Evolutionary conservation across 2,888 invertebrate genomes (phyloP), one percentile per base, ranked within the genome.

Genomic region (Ophion obscuratus): DNA sequence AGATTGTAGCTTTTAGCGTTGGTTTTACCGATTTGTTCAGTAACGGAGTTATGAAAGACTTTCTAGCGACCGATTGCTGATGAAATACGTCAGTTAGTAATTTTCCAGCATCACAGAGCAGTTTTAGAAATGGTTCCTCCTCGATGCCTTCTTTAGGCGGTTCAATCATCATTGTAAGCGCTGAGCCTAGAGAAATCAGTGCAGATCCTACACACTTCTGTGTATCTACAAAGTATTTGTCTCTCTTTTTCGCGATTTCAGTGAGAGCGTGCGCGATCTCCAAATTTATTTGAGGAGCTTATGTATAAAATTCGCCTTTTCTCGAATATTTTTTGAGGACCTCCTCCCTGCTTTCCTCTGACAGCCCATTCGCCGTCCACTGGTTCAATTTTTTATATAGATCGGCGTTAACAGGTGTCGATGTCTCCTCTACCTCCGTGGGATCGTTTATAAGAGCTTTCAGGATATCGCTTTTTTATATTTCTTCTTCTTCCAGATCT

Each of bases 71-170:
- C 61, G 66, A 80, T 36, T 84, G 79, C 44, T 81, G 82, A 66
- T 87, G 68, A 53, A 75, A 79, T 0, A 67, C 66, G 17, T 77
- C 67, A 59, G 71, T 64, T n/a, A 87, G 17, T 31, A 84, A 47
- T 64, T 84, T 82, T 71, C 77, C 79, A 11, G 84, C n/a, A 61
- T 87, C 76, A 47, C 82, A 73, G n/a, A 84, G 77, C 17, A 73
- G 57, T 57, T 80, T 47, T 53, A 82, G 70, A 4, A 84, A 53
- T 6, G n/a, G 14, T 36, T 80, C 20, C 62, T 83, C 75, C 27
- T 84, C 78, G n/a, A 78, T 66, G 14, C 79, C 81, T 44, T 84
- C 82, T 20, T 82, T 20, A 17, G 79, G 59, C 11, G 57, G 61
- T 31, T 80, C 71, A 11, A 79, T 53, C 17, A 84, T 40, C 73